These are phyloP conservation scores for Stichopus chloronotus DNA, from an alignment of 35 echinoderm and acorn worm genomes.

Conservation along the genomic window DNA sequence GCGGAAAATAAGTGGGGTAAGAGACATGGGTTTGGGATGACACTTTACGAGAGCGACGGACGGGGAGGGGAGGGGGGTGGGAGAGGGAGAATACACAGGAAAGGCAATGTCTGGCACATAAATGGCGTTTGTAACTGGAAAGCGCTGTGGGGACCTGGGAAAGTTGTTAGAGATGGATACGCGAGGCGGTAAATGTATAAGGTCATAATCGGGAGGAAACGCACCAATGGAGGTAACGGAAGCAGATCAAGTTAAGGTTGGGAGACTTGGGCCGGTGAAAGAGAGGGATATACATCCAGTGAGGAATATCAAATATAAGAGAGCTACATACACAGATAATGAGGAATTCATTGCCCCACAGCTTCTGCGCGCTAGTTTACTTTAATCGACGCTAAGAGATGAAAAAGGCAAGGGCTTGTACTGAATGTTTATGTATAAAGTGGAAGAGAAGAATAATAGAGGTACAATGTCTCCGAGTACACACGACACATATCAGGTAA, in stretches of 20 bases:
- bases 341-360: constrained; percentile 23
- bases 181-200: neutral
- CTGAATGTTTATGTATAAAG: too few relatives aligned
- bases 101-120: neutral
- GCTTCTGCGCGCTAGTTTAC: neutral
- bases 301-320: constrained; percentile 11
- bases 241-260: neutral
- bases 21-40: neutral
- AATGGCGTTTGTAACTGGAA: neutral
- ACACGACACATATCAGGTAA: too few relatives aligned
- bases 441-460: too few relatives aligned
- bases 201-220: constrained; percentile 2
- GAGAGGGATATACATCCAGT: too few relatives aligned
- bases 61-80: neutral
- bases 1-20: neutral
- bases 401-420: constrained; percentile 32
- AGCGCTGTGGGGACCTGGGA: neutral
- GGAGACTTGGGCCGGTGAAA: neutral
- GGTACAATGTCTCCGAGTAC: too few relatives aligned
- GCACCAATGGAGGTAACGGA: neutral
- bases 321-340: constrained; percentile 6
- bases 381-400: neutral
- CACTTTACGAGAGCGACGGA: neutral
- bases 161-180: constrained; percentile 1
- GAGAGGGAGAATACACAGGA: neutral